Evolutionary conservation across 1,140 invertebrate species (phyloP).

Genomic region (Homarus americanus): DNA sequence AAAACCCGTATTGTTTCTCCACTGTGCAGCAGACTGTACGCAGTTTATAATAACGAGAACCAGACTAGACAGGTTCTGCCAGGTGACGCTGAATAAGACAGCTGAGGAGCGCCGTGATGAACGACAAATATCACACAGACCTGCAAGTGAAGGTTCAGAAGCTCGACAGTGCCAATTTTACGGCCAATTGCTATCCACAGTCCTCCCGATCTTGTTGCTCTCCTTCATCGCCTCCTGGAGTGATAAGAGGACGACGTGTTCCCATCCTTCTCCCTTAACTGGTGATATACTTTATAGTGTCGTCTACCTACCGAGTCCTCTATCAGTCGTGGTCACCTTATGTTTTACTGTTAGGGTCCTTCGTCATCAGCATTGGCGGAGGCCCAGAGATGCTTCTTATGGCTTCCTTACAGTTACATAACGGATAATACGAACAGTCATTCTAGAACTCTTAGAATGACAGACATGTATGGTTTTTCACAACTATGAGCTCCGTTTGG

Average conservation of each 20-base stretch:
- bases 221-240: constrained; percentile 48
- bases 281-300: neutral
- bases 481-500: constrained; percentile 26
- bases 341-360: constrained; percentile 11
- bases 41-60: neutral
- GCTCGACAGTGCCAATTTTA: constrained; percentile 20
- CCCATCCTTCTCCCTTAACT: neutral
- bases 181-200: neutral
- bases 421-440: neutral
- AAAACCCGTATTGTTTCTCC: neutral
- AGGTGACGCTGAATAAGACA: neutral
- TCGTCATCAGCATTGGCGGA: constrained; percentile 39
- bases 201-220: constrained; percentile 14
- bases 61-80: constrained; percentile 22
- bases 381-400: constrained; percentile 5
- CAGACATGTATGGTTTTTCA: neutral
- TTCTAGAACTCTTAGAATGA: neutral
- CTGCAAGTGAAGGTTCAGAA: constrained; percentile 22
- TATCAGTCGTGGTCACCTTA: constrained; percentile 22
- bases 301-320: neutral
- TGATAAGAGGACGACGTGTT: constrained; percentile 2
- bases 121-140: constrained; percentile 26
- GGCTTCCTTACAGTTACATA: constrained; percentile 54
- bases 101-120: neutral
- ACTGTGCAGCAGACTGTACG: neutral